Evolutionary conservation across 2,888 invertebrate species (phyloP).

Genomic region (Parochlus steinenii): DNA sequence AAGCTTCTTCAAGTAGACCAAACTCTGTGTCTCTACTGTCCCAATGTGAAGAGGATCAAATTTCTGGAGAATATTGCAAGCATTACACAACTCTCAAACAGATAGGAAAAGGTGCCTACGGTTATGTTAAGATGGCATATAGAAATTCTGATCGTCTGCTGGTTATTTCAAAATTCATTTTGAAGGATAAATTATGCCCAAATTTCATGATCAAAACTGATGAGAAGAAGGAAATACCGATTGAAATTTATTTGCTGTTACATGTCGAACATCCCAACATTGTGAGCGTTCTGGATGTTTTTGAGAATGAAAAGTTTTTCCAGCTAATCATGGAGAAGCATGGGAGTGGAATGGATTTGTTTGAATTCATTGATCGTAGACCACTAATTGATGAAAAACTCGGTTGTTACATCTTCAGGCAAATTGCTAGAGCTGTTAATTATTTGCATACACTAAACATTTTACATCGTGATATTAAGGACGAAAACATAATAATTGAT

Average conservation of each 20-base stretch:
- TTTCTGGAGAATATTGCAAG: constrained; percentile 38
- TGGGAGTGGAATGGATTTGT: constrained; percentile 58
- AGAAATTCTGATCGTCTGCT: constrained; percentile 40
- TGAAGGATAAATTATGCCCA: constrained; percentile 36
- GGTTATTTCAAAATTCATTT: constrained; percentile 54
- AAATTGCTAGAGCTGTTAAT: constrained; percentile 52
- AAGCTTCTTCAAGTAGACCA: constrained; percentile 28
- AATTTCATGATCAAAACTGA: constrained; percentile 34
- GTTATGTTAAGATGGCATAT: constrained; percentile 51
- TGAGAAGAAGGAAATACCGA: constrained; percentile 37
- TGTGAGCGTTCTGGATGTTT: constrained; percentile 47
- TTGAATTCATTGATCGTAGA: constrained; percentile 57
- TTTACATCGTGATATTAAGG: constrained; percentile 57
- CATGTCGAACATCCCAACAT: constrained; percentile 50
- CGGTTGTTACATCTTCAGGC: constrained; percentile 52
- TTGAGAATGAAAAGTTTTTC: constrained; percentile 49
- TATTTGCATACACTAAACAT: constrained; percentile 50
- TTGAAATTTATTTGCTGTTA: constrained; percentile 48
- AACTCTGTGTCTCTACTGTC: constrained; percentile 38
- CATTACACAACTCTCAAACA: constrained; percentile 44
- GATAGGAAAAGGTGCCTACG: constrained; percentile 50
- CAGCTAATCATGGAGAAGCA: constrained; percentile 66
- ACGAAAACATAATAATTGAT: constrained; percentile 60
- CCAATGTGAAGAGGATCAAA: constrained; percentile 36
- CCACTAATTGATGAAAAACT: constrained; percentile 49